These are phyloP conservation scores for Orthonevra nobilis DNA, from an alignment of 2,888 invertebrate genomes.

Conservation along the genomic window DNA sequence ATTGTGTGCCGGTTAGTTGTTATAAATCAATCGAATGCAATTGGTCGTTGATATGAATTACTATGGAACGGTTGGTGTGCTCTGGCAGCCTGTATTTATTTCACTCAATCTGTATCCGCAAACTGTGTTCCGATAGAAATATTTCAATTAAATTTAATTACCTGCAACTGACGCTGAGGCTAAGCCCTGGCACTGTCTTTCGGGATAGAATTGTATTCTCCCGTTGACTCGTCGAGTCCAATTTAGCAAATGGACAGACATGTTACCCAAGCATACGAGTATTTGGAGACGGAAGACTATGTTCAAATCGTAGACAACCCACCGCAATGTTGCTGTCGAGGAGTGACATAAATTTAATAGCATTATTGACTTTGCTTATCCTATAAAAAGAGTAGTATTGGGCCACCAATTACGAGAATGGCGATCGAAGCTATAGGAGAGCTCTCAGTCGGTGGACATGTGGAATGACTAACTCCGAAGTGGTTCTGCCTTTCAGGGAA, in stretches of 20 bases:
- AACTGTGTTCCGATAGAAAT: conserved; percentile 46
- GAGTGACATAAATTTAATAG: conserved; percentile 56
- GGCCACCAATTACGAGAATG: conserved; percentile 12
- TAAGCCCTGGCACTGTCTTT: conserved; percentile 29
- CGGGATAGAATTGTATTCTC: conserved; percentile 58
- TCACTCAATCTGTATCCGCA: conserved; percentile 33
- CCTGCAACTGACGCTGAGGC: too few relatives aligned
- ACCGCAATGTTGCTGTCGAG: conserved; percentile 13
- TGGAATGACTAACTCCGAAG: too few relatives aligned
- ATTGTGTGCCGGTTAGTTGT: conserved; percentile 55
- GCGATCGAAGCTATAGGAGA: too few relatives aligned
- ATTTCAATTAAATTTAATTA: conserved; percentile 71
- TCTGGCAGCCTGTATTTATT: conserved; percentile 19
- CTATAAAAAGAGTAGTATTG: conserved; percentile 60
- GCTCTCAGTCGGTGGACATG: not conserved
- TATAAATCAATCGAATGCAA: conserved; percentile 70
- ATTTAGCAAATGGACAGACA: conserved; percentile 69
- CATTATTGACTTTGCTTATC: conserved; percentile 57
- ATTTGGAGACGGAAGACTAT: conserved; percentile 9
- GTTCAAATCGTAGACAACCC: not conserved
- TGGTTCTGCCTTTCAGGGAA: too few relatives aligned
- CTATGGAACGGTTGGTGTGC: not conserved
- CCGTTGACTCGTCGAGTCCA: conserved; percentile 33
- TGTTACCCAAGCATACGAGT: conserved; percentile 49
- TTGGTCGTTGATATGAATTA: conserved; percentile 62